Conservation (phyloP, 30 jellyfish, hydroid and myxozoan genomes). For the Morbakka virulenta region DNA sequence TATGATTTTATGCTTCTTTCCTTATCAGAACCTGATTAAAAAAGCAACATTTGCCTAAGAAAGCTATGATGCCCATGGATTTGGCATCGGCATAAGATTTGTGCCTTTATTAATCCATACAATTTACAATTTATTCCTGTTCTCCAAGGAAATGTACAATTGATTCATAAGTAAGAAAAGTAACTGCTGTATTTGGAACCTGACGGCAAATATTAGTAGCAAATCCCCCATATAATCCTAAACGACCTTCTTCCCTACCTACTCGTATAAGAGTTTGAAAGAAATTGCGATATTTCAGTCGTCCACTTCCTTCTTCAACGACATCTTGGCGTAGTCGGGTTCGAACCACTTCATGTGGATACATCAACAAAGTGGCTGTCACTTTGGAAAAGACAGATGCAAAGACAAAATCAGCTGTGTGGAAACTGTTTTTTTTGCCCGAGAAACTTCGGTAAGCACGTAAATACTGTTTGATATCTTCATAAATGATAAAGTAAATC, state of each 20-base stretch:
- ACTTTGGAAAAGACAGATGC: slow-evolving; percentile 68
- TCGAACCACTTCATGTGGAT: slow-evolving; percentile 94
- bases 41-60: too few relatives aligned
- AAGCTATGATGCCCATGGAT: too few relatives aligned
- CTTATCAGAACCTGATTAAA: too few relatives aligned
- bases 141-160: slow-evolving; percentile 46
- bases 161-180: slow-evolving; percentile 71
- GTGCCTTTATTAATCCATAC: too few relatives aligned
- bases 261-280: slow-evolving; percentile 55
- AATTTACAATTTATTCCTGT: too few relatives aligned
- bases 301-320: slow-evolving; percentile 46
- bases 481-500: slow-evolving; percentile 73
- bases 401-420: slow-evolving; percentile 39
- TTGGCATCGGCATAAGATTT: too few relatives aligned
- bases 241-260: slow-evolving; percentile 80
- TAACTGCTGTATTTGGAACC: slow-evolving; percentile 76
- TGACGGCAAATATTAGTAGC: slow-evolving; percentile 75
- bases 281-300: slow-evolving; percentile 55
- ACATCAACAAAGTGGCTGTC: slow-evolving; percentile 56
- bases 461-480: slow-evolving; percentile 59
- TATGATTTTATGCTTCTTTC: too few relatives aligned
- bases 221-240: slow-evolving; percentile 88
- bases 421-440: slow-evolving; percentile 17
- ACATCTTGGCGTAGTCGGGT: slow-evolving; percentile 85
- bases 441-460: slow-evolving; percentile 6